Conservation (phyloP, 2,797 vertebrate genomes). For the Schizopygopsis pylzovi region DNA sequence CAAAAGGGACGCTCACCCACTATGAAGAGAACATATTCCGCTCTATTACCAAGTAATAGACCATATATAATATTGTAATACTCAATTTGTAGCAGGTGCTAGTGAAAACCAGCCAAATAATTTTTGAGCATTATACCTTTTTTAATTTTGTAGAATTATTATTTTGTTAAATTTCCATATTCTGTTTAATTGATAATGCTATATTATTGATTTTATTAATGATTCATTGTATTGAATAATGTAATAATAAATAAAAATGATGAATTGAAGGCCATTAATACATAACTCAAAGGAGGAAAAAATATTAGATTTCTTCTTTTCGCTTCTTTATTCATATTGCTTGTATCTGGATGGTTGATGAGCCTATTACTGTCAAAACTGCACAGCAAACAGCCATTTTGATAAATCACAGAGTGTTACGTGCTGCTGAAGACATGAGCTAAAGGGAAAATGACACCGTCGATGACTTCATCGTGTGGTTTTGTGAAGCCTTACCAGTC, state of each 20-base stretch:
- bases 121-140: constrained; percentile 3
- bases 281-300: background rate
- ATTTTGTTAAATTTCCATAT: no score
- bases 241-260: background rate
- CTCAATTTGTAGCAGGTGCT: background rate
- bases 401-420: constrained; percentile 3
- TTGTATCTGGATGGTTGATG: constrained; percentile 24
- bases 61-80: background rate
- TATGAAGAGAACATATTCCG: constrained; percentile 63
- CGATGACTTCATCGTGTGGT: background rate
- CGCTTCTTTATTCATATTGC: background rate
- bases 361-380: constrained; percentile 1
- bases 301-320: background rate
- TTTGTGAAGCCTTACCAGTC: constrained; percentile 81
- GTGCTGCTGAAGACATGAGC: background rate
- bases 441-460: background rate
- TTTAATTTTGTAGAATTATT: background rate
- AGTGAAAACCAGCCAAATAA: background rate
- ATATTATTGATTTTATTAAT: background rate
- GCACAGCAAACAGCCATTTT: background rate
- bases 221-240: no score
- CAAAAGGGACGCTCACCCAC: constrained; percentile 98
- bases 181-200: background rate
- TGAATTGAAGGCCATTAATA: background rate
- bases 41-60: constrained; percentile 10